Evolutionary conservation across 1,140 invertebrate species (phyloP), one percentile per base, ranked within the genome.

Genomic region (Drosophila pallidifrons): DNA sequence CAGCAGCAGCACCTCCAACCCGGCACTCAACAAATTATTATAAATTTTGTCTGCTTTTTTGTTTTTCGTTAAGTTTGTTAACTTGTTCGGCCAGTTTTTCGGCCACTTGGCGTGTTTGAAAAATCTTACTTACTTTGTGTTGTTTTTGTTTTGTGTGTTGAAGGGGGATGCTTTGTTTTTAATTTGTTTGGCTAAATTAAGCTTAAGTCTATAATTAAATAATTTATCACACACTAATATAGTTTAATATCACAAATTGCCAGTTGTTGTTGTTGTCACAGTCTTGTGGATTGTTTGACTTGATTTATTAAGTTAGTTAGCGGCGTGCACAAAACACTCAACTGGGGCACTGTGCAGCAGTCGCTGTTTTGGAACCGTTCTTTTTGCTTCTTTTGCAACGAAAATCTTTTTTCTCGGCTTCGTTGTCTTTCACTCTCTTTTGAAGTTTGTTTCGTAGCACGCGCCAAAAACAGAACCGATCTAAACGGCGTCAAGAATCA

Each of bases 401-500:
- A n/a, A 45, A 58, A 38, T 32, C 30, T 1, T 32, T 32, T 28
- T 51, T 11, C 49, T 32, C n/a, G 25, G 4, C 13, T 2, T 8
- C 30, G 30, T 32, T 16, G 41, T 58, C 38, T 71, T 78, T 49
- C 32, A 46, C 72, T 54, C 61, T 38, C 16, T 6, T 43, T 58
- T 30, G 58, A 72, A 55, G 64, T 46, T 61, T 64, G 13, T 66
- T 25, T 32, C 28, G 11, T 13, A 54, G 66, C 80, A 78, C 64
- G 67, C 72, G 74, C 69, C 70, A 75, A 75, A 79, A 75, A 79
- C 78, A 91, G 90, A 91, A 91, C 90, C 90, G 90, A 91, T 91
- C 90, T 91, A 90, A 90, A 82, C 90, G 87, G 87, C 90, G 79
- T 82, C 90, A 90, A 91, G 90, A 91, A 91, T 91, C 82, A 91